phyloP scores from a whole-genome alignment of 2,888 invertebrate genomes.

The Coleophora flavipennella region DNA sequence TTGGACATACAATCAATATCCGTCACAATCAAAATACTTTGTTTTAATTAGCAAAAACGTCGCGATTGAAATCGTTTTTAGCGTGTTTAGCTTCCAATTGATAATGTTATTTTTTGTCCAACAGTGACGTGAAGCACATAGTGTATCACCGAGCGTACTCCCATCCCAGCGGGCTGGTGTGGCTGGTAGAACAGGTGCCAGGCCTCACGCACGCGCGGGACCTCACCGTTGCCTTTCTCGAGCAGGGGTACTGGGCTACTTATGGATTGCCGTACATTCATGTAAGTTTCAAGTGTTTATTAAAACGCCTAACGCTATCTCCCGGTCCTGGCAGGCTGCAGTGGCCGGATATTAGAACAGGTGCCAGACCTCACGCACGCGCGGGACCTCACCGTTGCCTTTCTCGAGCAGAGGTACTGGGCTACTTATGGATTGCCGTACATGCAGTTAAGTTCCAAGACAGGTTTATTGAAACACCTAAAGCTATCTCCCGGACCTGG shows the following conservation, averaged over 20 bases:
- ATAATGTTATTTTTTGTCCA: constrained; percentile 1
- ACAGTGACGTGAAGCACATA: constrained; percentile 50
- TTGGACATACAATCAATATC: too few species aligned
- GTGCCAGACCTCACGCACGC: constrained; percentile 76
- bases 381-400: constrained; percentile 77
- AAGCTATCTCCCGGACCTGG: too few species aligned
- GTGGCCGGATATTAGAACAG: constrained; percentile 87
- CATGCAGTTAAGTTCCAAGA: constrained; percentile 50
- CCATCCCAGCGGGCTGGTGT: constrained; percentile 63
- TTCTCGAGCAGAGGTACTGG: constrained; percentile 79
- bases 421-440: constrained; percentile 77
- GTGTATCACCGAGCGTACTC: constrained; percentile 45
- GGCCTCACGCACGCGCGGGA: constrained; percentile 77
- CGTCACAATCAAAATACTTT: too few species aligned
- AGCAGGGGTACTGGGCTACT: constrained; percentile 81
- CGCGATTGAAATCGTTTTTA: too few species aligned
- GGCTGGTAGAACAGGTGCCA: constrained; percentile 86
- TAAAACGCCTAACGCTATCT: too few species aligned
- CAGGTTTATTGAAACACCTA: too few species aligned
- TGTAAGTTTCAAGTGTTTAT: constrained; percentile 27
- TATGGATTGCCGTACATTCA: constrained; percentile 74
- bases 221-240: constrained; percentile 74
- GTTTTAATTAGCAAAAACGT: too few species aligned
- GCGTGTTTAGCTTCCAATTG: too few species aligned
- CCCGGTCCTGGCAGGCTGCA: constrained; percentile 37